A percentile compares a stretch with the other conserved stretches of the same genome.
Evolutionary conservation across 30 jellyfish, hydroid and myxozoan species (phyloP).

Genomic region (Phacellophora camtschatica): DNA sequence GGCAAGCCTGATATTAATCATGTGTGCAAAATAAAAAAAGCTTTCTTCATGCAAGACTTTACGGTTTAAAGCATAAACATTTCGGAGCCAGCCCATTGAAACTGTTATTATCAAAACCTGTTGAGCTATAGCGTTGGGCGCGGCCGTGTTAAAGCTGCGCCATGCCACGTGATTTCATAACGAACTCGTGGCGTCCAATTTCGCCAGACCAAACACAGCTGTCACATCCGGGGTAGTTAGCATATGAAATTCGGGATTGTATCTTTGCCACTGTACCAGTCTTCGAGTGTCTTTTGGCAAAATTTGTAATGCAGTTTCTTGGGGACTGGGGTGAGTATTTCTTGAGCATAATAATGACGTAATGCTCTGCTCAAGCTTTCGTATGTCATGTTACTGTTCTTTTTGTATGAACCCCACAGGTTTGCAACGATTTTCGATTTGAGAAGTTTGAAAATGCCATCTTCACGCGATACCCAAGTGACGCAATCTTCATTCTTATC

Average conservation of each 20-base stretch:
- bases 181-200: no score
- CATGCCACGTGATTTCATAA: no score
- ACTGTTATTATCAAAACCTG: no score
- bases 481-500: conserved; percentile 65
- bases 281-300: conserved; percentile 75
- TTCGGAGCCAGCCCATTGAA: no score
- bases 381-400: conserved; percentile 78
- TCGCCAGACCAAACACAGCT: not conserved
- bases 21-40: no score
- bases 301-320: conserved; percentile 83
- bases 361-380: conserved; percentile 88
- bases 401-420: conserved; percentile 76
- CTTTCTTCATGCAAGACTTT: no score
- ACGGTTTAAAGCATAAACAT: no score
- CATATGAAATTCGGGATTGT: not conserved
- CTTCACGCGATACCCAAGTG: conserved; percentile 78
- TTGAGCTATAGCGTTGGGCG: no score
- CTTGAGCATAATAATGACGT: conserved; percentile 86
- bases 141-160: no score
- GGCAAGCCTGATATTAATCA: no score
- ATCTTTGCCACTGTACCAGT: conserved; percentile 45
- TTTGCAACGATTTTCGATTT: conserved; percentile 71
- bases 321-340: conserved; percentile 63
- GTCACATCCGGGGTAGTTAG: not conserved
- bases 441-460: conserved; percentile 77